Evolutionary conservation across 2,113 vertebrate species (phyloP).

Genomic region (Phalacrocorax brasilianus): DNA sequence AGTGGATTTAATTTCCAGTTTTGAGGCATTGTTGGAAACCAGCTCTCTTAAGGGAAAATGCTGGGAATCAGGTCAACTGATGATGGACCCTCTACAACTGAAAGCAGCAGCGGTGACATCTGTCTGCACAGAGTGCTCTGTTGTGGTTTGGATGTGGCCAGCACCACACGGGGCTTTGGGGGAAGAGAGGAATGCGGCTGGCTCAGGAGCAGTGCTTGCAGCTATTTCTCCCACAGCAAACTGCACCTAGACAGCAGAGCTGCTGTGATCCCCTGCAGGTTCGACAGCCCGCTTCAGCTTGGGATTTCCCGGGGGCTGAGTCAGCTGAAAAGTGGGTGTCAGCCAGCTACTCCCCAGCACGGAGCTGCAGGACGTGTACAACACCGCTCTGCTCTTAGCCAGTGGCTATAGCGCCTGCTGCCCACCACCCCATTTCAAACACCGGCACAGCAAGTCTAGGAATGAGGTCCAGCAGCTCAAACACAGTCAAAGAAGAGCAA

Average conservation of each 20-base stretch:
- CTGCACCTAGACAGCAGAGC: accelerated
- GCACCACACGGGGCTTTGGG: neutral
- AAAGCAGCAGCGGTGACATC: neutral
- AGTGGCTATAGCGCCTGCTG: neutral
- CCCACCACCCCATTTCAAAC: neutral
- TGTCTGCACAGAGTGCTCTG: neutral
- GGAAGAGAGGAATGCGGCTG: neutral
- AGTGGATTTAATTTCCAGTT: neutral
- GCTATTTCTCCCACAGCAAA: neutral
- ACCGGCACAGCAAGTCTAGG: neutral
- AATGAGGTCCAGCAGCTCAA: neutral
- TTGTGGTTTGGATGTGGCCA: neutral
- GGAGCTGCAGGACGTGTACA: neutral
- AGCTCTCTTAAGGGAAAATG: neutral
- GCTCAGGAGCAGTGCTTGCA: neutral
- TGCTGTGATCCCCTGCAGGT: accelerated
- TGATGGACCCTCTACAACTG: neutral
- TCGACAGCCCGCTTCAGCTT: neutral
- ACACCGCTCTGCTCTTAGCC: neutral
- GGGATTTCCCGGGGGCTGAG: neutral
- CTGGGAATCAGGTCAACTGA: neutral
- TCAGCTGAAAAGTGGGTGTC: neutral
- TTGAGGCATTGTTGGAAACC: neutral
- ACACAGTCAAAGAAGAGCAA: neutral
- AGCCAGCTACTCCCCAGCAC: neutral